Conservation (phyloP, 2,888 invertebrate species). For the Pseudococcus longispinus region DNA sequence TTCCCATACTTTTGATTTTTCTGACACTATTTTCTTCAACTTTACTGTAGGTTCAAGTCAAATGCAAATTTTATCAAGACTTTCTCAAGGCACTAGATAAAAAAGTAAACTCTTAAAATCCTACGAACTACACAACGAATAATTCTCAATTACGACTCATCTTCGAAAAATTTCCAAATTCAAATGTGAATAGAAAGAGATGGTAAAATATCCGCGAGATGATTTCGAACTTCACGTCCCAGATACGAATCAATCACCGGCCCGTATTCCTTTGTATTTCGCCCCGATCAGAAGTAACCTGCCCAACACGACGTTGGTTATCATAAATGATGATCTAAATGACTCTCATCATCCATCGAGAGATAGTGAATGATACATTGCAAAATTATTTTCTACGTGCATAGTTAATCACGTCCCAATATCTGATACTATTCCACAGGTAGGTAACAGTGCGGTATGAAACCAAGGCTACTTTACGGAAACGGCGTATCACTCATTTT, state of each 20-base stretch:
- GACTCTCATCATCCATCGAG: neutral
- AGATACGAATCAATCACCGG: neutral
- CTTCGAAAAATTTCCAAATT: too few species aligned
- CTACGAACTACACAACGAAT: too few species aligned
- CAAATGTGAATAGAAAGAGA: too few species aligned
- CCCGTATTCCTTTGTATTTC: neutral
- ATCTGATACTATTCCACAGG: neutral
- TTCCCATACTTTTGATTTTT: too few species aligned
- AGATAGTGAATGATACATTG: neutral
- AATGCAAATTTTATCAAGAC: too few species aligned
- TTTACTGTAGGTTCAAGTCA: too few species aligned
- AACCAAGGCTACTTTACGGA: conserved; percentile 27
- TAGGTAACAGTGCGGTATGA: neutral
- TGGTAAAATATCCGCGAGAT: neutral
- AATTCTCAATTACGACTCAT: too few species aligned
- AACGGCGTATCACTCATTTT: conserved; percentile 15
- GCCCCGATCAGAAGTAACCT: neutral
- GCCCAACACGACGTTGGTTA: conserved; percentile 6
- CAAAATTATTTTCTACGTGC: conserved; percentile 1
- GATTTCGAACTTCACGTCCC: neutral
- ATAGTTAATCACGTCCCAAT: neutral
- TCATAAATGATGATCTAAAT: conserved; percentile 15
- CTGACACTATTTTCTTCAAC: too few species aligned
- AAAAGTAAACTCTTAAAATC: too few species aligned
- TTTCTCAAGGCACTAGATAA: too few species aligned